phyloP scores from a whole-genome alignment of 2,113 vertebrate species.

The Nothoprocta perdicaria region DNA sequence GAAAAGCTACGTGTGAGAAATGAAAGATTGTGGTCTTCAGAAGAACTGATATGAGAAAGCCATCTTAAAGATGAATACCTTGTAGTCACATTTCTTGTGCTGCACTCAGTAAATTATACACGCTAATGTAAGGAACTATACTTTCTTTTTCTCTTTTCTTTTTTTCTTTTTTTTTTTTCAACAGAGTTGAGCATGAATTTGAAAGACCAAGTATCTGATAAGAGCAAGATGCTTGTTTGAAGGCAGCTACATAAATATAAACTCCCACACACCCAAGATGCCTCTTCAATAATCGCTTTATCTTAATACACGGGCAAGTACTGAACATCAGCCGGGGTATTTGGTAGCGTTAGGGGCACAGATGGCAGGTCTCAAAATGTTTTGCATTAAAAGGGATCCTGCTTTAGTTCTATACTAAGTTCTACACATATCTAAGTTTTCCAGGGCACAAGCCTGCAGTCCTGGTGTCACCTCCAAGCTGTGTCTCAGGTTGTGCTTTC shows the following conservation, averaged over 20 bases:
- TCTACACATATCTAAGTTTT: not conserved
- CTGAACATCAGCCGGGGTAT: not conserved
- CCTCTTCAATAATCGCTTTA: not conserved
- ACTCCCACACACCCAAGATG: not conserved
- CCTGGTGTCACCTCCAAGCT: not conserved
- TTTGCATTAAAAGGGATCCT: not conserved
- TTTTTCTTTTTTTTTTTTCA: not conserved
- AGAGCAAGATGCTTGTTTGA: not conserved
- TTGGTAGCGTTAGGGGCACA: not conserved
- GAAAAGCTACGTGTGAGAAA: slow-evolving; percentile 19
- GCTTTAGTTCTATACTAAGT: not conserved
- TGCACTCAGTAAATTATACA: not conserved
- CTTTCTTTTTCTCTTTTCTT: not conserved
- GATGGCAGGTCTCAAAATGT: not conserved
- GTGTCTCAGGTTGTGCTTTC: not conserved
- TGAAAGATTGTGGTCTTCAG: slow-evolving; percentile 49
- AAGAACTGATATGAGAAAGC: slow-evolving; percentile 35
- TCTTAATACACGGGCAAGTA: not conserved
- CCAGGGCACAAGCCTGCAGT: too few species aligned
- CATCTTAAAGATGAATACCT: not conserved
- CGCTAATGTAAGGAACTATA: not conserved
- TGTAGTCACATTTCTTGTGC: not conserved
- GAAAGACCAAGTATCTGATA: not conserved
- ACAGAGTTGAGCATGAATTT: not conserved
- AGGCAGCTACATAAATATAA: not conserved